A percentile compares a stretch with the other conserved stretches of the same genome.
These are phyloP conservation scores for Mus spicilegus DNA, from an alignment of 2,113 vertebrate species.

Conservation along the genomic window DNA sequence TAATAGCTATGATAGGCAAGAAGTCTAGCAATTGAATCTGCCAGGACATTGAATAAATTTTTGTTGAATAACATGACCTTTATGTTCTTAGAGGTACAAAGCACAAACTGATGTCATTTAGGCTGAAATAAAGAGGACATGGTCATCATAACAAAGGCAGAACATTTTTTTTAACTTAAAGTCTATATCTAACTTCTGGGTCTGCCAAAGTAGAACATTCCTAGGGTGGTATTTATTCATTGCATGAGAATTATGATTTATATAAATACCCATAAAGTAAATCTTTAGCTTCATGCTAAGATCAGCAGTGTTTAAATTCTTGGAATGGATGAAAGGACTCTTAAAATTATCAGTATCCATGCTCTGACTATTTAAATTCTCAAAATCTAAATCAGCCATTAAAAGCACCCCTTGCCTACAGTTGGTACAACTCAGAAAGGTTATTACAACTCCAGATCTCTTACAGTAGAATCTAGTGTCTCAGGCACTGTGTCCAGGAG, in stretches of 20 bases:
- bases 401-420: neutral
- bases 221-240: neutral
- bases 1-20: neutral
- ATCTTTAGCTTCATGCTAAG: neutral
- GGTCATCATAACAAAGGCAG: neutral
- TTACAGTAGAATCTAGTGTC: neutral
- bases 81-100: neutral
- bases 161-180: neutral
- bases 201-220: neutral
- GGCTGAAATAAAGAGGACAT: neutral
- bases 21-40: neutral
- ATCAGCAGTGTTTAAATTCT: neutral
- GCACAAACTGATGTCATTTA: neutral
- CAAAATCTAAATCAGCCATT: neutral
- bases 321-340: neutral
- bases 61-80: neutral
- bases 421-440: neutral
- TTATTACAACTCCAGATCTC: neutral
- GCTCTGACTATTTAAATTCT: neutral
- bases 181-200: neutral
- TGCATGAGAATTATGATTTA: conserved; percentile 19
- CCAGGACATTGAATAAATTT: neutral
- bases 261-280: neutral
- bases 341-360: neutral
- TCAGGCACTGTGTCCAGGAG: neutral